Conservation (phyloP, 2,888 invertebrate species). For the Eupithecia insigniata region DNA sequence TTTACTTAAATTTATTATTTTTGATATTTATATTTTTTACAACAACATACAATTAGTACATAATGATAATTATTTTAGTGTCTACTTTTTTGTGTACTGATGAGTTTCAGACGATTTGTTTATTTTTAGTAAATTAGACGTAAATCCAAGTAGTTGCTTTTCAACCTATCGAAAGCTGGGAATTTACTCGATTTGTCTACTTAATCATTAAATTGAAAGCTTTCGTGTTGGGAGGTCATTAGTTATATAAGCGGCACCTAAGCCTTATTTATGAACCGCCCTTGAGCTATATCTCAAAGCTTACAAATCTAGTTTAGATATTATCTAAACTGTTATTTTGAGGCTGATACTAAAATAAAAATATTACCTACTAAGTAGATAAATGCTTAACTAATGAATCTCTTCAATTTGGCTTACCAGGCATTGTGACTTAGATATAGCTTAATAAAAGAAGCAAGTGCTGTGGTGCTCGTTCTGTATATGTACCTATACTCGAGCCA, state of each 20-base stretch:
- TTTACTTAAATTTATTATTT: no score
- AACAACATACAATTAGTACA: no score
- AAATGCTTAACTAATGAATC: neutral
- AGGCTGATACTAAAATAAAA: no score
- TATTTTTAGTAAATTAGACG: neutral
- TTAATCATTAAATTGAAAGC: constrained; percentile 73
- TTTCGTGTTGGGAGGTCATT: constrained; percentile 72
- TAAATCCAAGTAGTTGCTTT: neutral
- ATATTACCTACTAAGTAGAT: no score
- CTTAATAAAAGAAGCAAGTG: no score
- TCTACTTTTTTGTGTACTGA: no score
- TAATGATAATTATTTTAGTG: no score
- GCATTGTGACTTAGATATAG: no score
- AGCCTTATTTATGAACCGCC: constrained; percentile 29
- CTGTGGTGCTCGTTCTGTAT: no score
- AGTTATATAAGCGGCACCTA: constrained; percentile 68
- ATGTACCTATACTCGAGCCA: no score
- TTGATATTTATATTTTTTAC: no score
- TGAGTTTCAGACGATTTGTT: neutral
- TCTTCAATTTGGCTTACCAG: no score
- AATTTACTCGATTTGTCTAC: constrained; percentile 54
- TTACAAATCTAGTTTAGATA: constrained; percentile 20
- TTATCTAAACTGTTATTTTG: neutral
- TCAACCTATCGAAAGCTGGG: neutral
- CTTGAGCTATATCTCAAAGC: constrained; percentile 24